Conservation (phyloP, 2,888 invertebrate species). For the Peribatodes rhomboidaria region DNA sequence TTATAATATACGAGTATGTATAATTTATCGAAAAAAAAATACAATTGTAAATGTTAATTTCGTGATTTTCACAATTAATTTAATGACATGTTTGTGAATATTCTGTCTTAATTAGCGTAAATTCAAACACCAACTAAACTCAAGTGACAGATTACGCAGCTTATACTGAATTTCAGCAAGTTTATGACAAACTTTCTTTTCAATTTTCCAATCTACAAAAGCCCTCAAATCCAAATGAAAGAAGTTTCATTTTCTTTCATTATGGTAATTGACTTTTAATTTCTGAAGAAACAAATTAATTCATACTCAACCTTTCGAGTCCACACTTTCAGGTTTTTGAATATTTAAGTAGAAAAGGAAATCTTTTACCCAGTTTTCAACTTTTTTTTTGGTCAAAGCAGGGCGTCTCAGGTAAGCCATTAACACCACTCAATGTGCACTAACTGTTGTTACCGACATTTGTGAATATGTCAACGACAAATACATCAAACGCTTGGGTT, state of each 20-base stretch:
- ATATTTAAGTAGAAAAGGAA: background rate
- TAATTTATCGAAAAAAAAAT: too few species aligned
- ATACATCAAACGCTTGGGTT: too few species aligned
- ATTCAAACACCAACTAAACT: background rate
- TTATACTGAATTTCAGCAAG: background rate
- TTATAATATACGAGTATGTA: too few species aligned
- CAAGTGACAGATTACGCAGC: background rate
- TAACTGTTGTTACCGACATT: too few species aligned
- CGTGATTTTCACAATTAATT: too few species aligned
- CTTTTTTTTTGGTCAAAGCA: too few species aligned
- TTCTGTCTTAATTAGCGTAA: too few species aligned
- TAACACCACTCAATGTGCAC: too few species aligned
- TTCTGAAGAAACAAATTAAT: constrained; percentile 9
- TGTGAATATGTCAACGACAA: too few species aligned
- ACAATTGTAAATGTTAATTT: too few species aligned
- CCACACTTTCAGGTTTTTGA: background rate
- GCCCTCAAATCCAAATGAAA: constrained; percentile 21
- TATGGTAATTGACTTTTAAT: constrained; percentile 26
- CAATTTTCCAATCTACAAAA: constrained; percentile 4
- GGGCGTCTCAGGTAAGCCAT: too few species aligned
- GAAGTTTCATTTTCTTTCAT: constrained; percentile 6
- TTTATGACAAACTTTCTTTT: background rate
- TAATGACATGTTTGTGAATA: too few species aligned
- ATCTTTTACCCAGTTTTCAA: background rate
- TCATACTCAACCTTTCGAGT: background rate